A percentile compares a stretch with the other conserved stretches of the same genome.
Evolutionary conservation across 2,888 invertebrate genomes (phyloP).

Genomic region (Dastarcus helophoroides): DNA sequence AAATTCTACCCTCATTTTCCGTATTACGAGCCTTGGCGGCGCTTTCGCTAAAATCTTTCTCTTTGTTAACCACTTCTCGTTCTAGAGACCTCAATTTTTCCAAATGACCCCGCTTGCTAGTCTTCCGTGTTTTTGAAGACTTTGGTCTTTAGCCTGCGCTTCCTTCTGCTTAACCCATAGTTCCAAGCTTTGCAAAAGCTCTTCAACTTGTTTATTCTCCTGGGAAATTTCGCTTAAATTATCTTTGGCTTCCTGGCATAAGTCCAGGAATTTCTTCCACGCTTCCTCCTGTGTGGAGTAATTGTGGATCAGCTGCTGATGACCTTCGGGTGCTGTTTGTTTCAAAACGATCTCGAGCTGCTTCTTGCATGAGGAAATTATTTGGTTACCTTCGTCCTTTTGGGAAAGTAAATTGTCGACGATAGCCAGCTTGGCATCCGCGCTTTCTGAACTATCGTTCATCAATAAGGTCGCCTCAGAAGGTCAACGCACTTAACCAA

Average conservation of each 20-base stretch:
- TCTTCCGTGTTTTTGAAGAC: no score
- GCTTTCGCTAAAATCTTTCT: conserved; percentile 53
- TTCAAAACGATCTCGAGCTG: conserved; percentile 61
- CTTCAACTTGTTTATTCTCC: conserved; percentile 73
- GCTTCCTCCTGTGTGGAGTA: conserved; percentile 61
- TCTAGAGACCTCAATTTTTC: conserved; percentile 63
- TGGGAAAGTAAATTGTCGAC: conserved; percentile 67
- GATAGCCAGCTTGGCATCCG: conserved; percentile 60
- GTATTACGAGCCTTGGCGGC: conserved; percentile 58
- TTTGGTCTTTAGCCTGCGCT: conserved; percentile 76
- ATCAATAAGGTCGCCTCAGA: conserved; percentile 67
- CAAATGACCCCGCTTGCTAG: conserved; percentile 69
- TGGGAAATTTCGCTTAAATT: conserved; percentile 65
- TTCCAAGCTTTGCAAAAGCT: conserved; percentile 63
- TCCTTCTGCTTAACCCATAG: conserved; percentile 82
- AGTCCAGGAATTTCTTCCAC: conserved; percentile 63
- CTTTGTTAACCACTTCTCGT: conserved; percentile 56
- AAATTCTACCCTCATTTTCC: conserved; percentile 65
- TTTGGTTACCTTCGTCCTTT: conserved; percentile 59
- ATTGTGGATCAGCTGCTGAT: conserved; percentile 58
- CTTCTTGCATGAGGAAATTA: conserved; percentile 56
- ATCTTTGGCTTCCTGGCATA: conserved; percentile 58
- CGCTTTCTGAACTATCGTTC: conserved; percentile 67
- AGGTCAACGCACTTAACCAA: conserved; percentile 65
- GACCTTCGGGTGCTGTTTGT: conserved; percentile 68